phyloP scores from a whole-genome alignment of 2,888 invertebrate genomes.

The Athalia cordata region DNA sequence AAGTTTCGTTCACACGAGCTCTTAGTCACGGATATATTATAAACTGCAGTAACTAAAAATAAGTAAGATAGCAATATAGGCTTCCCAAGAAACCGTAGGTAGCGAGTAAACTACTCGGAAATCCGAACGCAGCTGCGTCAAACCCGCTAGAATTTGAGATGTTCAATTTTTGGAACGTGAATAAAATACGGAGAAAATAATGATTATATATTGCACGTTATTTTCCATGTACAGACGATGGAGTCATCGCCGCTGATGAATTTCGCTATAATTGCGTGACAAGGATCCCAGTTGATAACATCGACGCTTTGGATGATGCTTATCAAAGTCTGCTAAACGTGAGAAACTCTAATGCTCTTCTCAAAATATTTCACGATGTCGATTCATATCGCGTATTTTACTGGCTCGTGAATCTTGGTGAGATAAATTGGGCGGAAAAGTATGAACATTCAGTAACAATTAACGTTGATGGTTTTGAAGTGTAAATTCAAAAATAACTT shows the following conservation, averaged over 20 bases:
- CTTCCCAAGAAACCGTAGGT: slow-evolving; percentile 4
- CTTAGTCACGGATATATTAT: slow-evolving; percentile 39
- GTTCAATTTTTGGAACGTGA: slow-evolving; percentile 6
- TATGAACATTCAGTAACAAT: not conserved
- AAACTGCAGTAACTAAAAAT: slow-evolving; percentile 44
- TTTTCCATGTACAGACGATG: slow-evolving; percentile 76
- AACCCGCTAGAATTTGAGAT: slow-evolving; percentile 7
- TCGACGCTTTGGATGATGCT: slow-evolving; percentile 85
- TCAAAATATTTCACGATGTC: too few species aligned
- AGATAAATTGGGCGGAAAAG: not conserved
- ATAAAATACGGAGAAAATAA: not conserved
- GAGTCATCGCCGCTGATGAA: slow-evolving; percentile 86
- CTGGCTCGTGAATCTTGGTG: not conserved
- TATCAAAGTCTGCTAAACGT: slow-evolving; percentile 86
- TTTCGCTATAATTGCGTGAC: slow-evolving; percentile 89
- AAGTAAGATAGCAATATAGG: slow-evolving; percentile 26
- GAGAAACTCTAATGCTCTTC: slow-evolving; percentile 60
- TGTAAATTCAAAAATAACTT: not conserved
- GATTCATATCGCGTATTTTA: not conserved
- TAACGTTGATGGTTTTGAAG: slow-evolving; percentile 21
- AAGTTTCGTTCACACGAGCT: slow-evolving; percentile 24
- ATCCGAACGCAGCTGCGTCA: slow-evolving; percentile 31
- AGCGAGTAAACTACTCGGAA: slow-evolving; percentile 16
- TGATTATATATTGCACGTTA: not conserved
- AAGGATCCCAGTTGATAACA: slow-evolving; percentile 86